Evolutionary conservation across 2,113 vertebrate species (phyloP).

Genomic region (Varanus salvator): DNA sequence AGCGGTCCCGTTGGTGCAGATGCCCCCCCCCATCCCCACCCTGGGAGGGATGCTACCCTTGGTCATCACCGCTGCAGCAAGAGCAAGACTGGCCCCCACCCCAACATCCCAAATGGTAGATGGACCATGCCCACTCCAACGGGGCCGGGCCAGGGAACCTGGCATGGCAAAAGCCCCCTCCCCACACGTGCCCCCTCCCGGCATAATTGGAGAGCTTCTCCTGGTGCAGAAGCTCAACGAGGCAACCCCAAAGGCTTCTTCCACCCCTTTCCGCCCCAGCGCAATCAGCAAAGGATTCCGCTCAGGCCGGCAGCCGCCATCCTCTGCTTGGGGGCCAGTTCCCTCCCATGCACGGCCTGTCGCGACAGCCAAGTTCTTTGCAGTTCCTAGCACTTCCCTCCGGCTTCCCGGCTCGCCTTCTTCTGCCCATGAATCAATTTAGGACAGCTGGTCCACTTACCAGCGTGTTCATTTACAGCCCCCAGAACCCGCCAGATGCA

Average conservation of each 20-base stretch:
- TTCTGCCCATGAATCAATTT: background rate
- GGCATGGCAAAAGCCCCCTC: background rate
- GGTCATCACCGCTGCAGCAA: background rate
- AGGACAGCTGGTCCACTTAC: background rate
- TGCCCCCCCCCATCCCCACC: background rate
- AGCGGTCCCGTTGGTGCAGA: background rate
- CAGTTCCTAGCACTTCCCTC: background rate
- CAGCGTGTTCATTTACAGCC: background rate
- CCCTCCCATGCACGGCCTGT: background rate
- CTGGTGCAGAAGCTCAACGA: too few relatives aligned
- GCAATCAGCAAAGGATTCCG: too few relatives aligned
- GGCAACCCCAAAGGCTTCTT: too few relatives aligned
- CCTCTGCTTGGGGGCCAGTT: background rate
- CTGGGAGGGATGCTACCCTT: background rate
- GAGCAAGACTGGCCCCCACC: background rate
- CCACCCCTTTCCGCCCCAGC: too few relatives aligned
- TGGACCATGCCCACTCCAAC: background rate
- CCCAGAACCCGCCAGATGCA: conserved; percentile 2
- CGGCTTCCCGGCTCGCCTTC: background rate
- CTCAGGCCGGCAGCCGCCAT: background rate
- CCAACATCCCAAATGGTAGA: background rate
- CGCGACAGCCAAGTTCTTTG: background rate
- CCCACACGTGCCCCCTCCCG: background rate
- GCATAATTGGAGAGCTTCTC: too few relatives aligned
- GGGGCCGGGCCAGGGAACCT: background rate